Percentiles rank a stretch among this genome's conserved stretches.
Evolutionary conservation across 2,888 invertebrate species (phyloP).

Genomic region (Cosmorhoe ocellata): DNA sequence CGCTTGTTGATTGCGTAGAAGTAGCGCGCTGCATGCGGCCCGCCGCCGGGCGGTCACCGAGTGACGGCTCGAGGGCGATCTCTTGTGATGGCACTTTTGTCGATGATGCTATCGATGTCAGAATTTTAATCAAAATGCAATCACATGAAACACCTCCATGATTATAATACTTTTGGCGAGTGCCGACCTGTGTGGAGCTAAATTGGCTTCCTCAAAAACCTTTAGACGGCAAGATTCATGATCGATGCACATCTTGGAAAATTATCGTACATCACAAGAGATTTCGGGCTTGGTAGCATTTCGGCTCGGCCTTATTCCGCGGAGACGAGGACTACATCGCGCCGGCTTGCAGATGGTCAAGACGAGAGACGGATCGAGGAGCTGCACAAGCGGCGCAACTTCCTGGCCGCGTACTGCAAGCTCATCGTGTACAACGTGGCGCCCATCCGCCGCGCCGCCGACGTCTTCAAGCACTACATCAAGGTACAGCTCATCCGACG

Average conservation of each 20-base stretch:
- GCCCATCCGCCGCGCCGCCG: slow-evolving; percentile 94
- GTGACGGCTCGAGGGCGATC: slow-evolving; percentile 7
- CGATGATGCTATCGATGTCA: background rate
- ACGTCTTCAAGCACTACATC: slow-evolving; percentile 98
- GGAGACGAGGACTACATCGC: background rate
- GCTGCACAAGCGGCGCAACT: slow-evolving; percentile 96
- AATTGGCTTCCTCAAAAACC: too few relatives aligned
- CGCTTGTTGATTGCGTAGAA: slow-evolving; percentile 14
- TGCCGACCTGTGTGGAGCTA: too few relatives aligned
- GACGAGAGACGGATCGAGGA: slow-evolving; percentile 99
- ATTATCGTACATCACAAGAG: slow-evolving; percentile 19
- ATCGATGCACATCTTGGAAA: too few relatives aligned
- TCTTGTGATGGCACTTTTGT: slow-evolving; percentile 23
- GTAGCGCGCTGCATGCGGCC: slow-evolving; percentile 25
- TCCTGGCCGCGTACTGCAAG: slow-evolving; percentile 98
- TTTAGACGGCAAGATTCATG: too few relatives aligned
- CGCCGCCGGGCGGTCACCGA: background rate
- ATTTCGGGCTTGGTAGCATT: slow-evolving; percentile 18
- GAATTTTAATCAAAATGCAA: too few relatives aligned
- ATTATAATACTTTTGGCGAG: too few relatives aligned
- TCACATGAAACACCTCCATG: too few relatives aligned
- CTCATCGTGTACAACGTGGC: slow-evolving; percentile 98
- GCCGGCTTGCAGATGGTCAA: slow-evolving; percentile 86
- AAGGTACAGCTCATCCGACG: slow-evolving; percentile 82
- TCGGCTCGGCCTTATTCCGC: background rate